Conservation (phyloP, 2,113 vertebrate genomes). For the Lucifuga dentata region DNA sequence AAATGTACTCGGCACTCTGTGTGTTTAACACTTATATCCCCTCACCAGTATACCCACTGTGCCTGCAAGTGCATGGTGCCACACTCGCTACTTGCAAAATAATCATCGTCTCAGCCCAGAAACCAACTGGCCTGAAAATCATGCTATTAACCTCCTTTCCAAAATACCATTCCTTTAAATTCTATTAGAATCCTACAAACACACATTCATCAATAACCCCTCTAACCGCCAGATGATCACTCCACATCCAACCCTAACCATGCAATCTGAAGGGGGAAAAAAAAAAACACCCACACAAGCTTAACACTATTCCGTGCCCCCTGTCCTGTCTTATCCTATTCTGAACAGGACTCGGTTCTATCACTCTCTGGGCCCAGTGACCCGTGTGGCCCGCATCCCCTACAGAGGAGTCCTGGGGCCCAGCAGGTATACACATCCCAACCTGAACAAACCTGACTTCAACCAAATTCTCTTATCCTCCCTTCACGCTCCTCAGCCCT, state of each 20-base stretch:
- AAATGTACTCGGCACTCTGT: conserved; percentile 26
- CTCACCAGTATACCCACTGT: conserved; percentile 14
- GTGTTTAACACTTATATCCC: conserved; percentile 21
- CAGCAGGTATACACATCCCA: conserved; percentile 92
- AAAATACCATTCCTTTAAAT: conserved; percentile 17
- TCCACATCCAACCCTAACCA: conserved; percentile 46
- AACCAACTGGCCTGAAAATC: conserved; percentile 26
- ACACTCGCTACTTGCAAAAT: conserved; percentile 16
- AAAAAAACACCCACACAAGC: conserved; percentile 26
- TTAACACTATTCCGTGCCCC: conserved; percentile 70
- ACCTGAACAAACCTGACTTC: conserved; percentile 61
- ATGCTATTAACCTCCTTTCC: conserved; percentile 14
- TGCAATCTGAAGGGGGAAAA: conserved; percentile 27
- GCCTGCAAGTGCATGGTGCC: conserved; percentile 31
- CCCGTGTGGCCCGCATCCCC: conserved; percentile 96
- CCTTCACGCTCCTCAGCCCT: conserved; percentile 43
- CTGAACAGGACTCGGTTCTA: conserved; percentile 99
- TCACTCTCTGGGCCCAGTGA: conserved; percentile 98
- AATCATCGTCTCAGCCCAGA: conserved; percentile 18
- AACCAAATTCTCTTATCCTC: conserved; percentile 70
- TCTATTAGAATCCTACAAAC: conserved; percentile 21
- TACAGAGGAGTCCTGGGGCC: conserved; percentile 96
- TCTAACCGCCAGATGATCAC: conserved; percentile 40
- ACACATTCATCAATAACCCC: conserved; percentile 37
- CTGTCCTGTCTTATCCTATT: conserved; percentile 83